Evolutionary conservation across 1,140 invertebrate genomes (phyloP).

Genomic region (Atta texana): DNA sequence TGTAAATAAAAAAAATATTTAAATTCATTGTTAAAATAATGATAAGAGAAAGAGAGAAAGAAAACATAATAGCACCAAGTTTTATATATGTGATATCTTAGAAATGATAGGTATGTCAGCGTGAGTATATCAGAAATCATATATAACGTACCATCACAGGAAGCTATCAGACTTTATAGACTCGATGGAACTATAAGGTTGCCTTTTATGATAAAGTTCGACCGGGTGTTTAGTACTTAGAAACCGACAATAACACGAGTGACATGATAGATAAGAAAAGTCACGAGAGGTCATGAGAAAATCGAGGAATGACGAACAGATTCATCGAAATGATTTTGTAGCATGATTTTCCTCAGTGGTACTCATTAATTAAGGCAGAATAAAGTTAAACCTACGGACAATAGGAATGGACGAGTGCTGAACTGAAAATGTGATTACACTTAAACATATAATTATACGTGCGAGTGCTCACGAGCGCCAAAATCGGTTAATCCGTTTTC

Average conservation of each 20-base stretch:
- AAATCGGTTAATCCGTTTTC: slow-evolving; percentile 53
- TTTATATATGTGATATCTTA: slow-evolving; percentile 15
- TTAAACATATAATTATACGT: slow-evolving; percentile 44
- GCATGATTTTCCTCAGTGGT: neutral
- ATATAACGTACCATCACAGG: slow-evolving; percentile 26
- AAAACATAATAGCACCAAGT: neutral
- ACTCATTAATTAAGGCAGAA: slow-evolving; percentile 30
- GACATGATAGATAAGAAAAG: slow-evolving; percentile 18
- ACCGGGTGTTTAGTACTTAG: slow-evolving; percentile 19
- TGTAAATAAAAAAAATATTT: neutral
- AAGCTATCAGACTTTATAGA: slow-evolving; percentile 54
- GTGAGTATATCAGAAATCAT: neutral
- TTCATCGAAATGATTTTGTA: neutral
- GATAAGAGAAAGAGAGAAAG: neutral
- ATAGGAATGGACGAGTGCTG: slow-evolving; percentile 18
- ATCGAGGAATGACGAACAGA: neutral
- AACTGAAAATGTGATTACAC: slow-evolving; percentile 52
- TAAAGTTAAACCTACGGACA: slow-evolving; percentile 27
- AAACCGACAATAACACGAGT: slow-evolving; percentile 14
- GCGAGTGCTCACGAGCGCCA: slow-evolving; percentile 28
- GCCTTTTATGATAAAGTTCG: slow-evolving; percentile 44
- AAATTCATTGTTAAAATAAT: neutral
- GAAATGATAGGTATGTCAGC: neutral
- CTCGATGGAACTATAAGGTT: slow-evolving; percentile 42
- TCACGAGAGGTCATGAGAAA: slow-evolving; percentile 43